Base-by-base conservation (phyloP, 2,113 vertebrate genomes). In the Pyrgilauda ruficollis region DNA sequence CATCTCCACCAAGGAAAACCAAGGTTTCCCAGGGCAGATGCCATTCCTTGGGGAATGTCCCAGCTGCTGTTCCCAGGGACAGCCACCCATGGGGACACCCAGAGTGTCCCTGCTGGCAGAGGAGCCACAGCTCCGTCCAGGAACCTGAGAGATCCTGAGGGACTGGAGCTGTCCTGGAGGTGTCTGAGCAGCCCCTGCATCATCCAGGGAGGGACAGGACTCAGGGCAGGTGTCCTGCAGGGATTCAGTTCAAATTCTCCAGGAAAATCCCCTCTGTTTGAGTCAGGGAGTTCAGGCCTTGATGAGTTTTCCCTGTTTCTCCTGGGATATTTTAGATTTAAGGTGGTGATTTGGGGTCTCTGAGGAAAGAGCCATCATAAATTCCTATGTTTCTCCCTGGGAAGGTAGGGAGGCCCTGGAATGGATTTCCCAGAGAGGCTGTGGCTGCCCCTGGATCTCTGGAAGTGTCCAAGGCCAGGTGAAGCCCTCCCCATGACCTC, bases 141-240 rank as follows among this genome's bases (percentile, higher is more conserved):
- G 39, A 41, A 13, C 61, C 49, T 10, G 23, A 10, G 10, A 10
- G 8, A 13, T 23, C 41, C 41, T 1, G 2, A 47, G 33, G 53
- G 18, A 16, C 59, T 2, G 20, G 62, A 56, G 77, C 77, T 41
- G 13, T 14, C 4, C 2, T 22, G 53, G 63, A 37, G 11, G 50
- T 1, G 52, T 15, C 52, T 53, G 22, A 82, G 50, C 43, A 77
- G 49, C 49, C 49, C 11, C 58, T 17, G 67, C 33, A 33, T 9
- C 47, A 49, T 1, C 44, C 89, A 15, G 14, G 30, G 8, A 30
- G 33, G 0, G 35, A 31, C 1, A 8, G 67, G 26, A 17, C 41
- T 14, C 67, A 15, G 35, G 1, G 37, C 30, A 22, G 0, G 1
- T 2, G 5, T 5, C 27, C 7, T 14, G 44, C 21, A 53, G 37